Evolutionary conservation across 1,140 invertebrate genomes (phyloP).

Genomic region (Penaeus chinensis): DNA sequence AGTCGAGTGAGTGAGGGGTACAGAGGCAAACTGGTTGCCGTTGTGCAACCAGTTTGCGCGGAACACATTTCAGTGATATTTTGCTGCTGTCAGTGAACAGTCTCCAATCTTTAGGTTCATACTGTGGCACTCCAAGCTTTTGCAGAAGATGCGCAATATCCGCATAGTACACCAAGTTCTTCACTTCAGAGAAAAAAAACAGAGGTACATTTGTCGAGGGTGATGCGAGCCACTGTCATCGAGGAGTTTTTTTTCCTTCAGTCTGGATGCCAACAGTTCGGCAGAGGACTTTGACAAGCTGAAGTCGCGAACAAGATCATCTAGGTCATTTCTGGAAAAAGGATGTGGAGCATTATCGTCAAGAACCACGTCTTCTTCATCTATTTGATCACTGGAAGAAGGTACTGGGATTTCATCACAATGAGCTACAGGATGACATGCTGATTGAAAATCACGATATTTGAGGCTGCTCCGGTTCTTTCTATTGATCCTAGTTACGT

Average conservation of each 20-base stretch:
- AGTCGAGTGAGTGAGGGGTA: too few species aligned
- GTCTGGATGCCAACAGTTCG: too few species aligned
- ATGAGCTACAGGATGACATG: conserved; percentile 35
- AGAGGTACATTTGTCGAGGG: conserved; percentile 2
- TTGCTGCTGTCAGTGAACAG: too few species aligned
- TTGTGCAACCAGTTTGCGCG: too few species aligned
- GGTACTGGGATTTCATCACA: conserved; percentile 11
- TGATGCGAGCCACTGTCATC: background rate
- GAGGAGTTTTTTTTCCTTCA: conserved; percentile 34
- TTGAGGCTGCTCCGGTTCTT: conserved; percentile 34
- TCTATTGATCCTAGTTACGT: conserved; percentile 20
- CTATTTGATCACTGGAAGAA: conserved; percentile 11
- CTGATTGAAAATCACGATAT: conserved; percentile 35
- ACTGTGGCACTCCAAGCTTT: too few species aligned
- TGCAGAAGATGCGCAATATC: conserved; percentile 23
- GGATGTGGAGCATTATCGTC: conserved; percentile 9
- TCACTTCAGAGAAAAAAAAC: conserved; percentile 32
- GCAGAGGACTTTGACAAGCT: too few species aligned
- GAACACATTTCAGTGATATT: too few species aligned
- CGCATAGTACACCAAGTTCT: conserved; percentile 26
- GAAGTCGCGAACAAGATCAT: too few species aligned
- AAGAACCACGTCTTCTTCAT: conserved; percentile 26
- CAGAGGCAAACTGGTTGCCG: too few species aligned
- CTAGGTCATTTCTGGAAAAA: conserved; percentile 6
- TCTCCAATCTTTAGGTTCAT: too few species aligned